Conservation (phyloP, 2,888 invertebrate genomes). For the Lamproptera curius region DNA sequence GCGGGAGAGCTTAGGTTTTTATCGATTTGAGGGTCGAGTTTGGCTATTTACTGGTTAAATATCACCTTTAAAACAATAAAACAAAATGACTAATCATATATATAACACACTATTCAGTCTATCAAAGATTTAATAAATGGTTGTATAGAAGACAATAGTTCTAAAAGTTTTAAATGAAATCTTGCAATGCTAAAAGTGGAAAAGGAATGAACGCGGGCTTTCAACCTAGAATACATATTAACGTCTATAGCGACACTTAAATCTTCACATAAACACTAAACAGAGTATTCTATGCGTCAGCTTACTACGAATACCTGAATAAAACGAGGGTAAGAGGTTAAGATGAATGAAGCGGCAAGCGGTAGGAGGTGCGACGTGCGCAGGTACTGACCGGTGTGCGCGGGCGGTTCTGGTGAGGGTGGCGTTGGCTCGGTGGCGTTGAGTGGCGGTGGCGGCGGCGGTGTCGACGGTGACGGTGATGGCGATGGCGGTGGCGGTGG, state of each 20-base stretch:
- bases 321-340: slow-evolving; percentile 21
- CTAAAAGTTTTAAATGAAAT: no score
- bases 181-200: no score
- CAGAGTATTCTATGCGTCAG: slow-evolving; percentile 3
- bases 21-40: slow-evolving; percentile 30
- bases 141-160: no score
- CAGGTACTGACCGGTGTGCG: slow-evolving; percentile 60
- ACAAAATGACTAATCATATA: no score
- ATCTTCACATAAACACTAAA: no score
- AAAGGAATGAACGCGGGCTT: no score
- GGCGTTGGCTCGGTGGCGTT: slow-evolving; percentile 56
- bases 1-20: slow-evolving; percentile 26
- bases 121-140: no score
- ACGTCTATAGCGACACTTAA: no score
- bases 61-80: no score
- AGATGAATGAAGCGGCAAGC: slow-evolving; percentile 26
- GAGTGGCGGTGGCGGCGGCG: slow-evolving; percentile 63
- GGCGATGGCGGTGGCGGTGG: slow-evolving; percentile 61
- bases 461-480: slow-evolving; percentile 67
- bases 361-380: slow-evolving; percentile 15
- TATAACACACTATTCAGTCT: no score
- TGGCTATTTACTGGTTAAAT: slow-evolving; percentile 8
- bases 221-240: no score
- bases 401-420: slow-evolving; percentile 48
- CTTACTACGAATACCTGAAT: slow-evolving; percentile 22